Evolutionary conservation across 2,113 vertebrate species (phyloP).

Genomic region (Arizona elegans): DNA sequence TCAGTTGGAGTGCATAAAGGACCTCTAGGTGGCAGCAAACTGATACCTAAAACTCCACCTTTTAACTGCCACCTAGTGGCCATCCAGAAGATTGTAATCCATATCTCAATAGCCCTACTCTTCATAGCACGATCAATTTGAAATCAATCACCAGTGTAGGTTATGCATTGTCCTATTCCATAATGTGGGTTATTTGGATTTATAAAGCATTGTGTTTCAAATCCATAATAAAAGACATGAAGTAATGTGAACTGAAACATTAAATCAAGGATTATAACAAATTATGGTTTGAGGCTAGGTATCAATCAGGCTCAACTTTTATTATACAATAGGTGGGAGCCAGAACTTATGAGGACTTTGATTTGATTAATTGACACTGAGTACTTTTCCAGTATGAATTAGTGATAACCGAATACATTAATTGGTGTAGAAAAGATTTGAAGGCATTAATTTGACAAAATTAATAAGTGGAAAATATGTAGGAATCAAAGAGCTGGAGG

Average conservation of each 20-base stretch:
- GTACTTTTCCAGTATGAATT: neutral
- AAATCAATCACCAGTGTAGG: neutral
- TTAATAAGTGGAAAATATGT: neutral
- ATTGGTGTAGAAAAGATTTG: neutral
- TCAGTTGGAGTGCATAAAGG: neutral
- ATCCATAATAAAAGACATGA: neutral
- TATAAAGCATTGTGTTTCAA: neutral
- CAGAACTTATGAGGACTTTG: neutral
- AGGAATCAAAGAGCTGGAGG: neutral
- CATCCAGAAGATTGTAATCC: neutral
- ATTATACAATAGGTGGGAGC: neutral
- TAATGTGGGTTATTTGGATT: neutral
- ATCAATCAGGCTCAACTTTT: neutral
- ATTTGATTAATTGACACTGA: neutral
- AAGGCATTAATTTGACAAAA: neutral
- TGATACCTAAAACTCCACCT: neutral
- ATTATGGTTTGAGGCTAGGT: neutral
- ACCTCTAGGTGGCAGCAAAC: neutral
- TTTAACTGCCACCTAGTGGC: neutral
- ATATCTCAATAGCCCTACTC: neutral
- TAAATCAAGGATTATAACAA: neutral
- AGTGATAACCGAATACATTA: neutral
- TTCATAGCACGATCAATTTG: neutral
- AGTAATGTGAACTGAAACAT: neutral
- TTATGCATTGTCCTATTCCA: neutral